phyloP scores from a whole-genome alignment of 1,140 invertebrate species.

The Heliothis subflexa region DNA sequence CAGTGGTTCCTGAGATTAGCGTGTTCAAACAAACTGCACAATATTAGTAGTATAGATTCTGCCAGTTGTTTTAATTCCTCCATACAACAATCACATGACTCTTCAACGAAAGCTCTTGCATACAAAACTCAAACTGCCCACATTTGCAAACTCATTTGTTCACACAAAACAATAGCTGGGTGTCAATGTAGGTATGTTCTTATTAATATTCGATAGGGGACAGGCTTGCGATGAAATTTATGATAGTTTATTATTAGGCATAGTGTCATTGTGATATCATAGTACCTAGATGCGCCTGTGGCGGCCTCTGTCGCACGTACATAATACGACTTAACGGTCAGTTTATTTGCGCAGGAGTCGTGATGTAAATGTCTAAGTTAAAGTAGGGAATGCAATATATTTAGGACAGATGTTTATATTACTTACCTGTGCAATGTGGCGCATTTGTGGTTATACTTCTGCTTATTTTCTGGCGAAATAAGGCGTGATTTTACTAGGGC shows the following conservation, averaged over 20 bases:
- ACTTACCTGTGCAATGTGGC: too few species aligned
- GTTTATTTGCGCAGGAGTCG: slow-evolving; percentile 19
- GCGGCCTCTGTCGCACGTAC: slow-evolving; percentile 32
- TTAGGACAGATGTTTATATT: background rate
- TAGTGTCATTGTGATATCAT: slow-evolving; percentile 59
- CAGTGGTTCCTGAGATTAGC: too few species aligned
- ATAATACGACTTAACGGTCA: slow-evolving; percentile 35
- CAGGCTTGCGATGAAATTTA: slow-evolving; percentile 57
- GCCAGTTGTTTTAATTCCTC: too few species aligned
- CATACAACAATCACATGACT: slow-evolving; percentile 1
- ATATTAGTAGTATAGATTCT: too few species aligned
- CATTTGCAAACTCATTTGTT: background rate
- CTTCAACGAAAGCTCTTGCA: background rate
- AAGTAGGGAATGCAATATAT: background rate
- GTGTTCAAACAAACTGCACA: too few species aligned
- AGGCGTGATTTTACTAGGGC: too few species aligned
- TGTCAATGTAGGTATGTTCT: slow-evolving; percentile 12
- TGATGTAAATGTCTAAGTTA: slow-evolving; percentile 23
- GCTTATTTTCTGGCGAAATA: too few species aligned
- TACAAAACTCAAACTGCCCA: slow-evolving; percentile 9
- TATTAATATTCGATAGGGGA: slow-evolving; percentile 56
- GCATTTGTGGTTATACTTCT: too few species aligned
- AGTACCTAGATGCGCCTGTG: slow-evolving; percentile 26
- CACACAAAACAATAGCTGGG: slow-evolving; percentile 4
- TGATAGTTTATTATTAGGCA: slow-evolving; percentile 61